phyloP scores from a whole-genome alignment of 2,797 vertebrate genomes.

The Sylvia borin region DNA sequence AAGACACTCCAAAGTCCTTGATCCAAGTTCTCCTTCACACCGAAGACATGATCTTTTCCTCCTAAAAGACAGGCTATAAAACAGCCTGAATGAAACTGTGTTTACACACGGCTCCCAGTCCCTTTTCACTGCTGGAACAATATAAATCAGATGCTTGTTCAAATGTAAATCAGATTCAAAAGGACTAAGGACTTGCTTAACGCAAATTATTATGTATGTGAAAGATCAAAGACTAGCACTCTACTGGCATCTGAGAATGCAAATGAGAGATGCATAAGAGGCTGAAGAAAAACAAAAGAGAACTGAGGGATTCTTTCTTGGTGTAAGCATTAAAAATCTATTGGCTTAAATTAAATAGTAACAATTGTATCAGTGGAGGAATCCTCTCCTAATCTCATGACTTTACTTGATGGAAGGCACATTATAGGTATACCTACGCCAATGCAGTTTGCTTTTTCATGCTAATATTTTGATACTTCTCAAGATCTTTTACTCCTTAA shows the following conservation, averaged over 20 bases:
- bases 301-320: not conserved
- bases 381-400: not conserved
- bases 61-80: not conserved
- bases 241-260: not conserved
- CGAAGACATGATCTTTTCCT: not conserved
- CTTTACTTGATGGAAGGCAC: not conserved
- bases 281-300: constrained; percentile 14
- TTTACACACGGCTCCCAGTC: not conserved
- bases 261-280: not conserved
- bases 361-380: not conserved
- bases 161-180: constrained; percentile 3
- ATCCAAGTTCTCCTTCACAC: not conserved
- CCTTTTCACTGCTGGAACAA: not conserved
- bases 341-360: not conserved
- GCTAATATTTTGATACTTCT: not conserved
- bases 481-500: constrained; percentile 24
- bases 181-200: not conserved
- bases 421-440: not conserved
- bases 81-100: not conserved
- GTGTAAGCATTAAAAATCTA: not conserved
- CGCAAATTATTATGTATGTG: not conserved
- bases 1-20: not conserved
- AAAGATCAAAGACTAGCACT: not conserved
- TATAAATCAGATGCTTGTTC: not conserved
- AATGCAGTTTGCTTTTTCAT: not conserved